Evolutionary conservation across 2,797 vertebrate genomes (phyloP).

Genomic region (Pipistrellus pipistrellus): DNA sequence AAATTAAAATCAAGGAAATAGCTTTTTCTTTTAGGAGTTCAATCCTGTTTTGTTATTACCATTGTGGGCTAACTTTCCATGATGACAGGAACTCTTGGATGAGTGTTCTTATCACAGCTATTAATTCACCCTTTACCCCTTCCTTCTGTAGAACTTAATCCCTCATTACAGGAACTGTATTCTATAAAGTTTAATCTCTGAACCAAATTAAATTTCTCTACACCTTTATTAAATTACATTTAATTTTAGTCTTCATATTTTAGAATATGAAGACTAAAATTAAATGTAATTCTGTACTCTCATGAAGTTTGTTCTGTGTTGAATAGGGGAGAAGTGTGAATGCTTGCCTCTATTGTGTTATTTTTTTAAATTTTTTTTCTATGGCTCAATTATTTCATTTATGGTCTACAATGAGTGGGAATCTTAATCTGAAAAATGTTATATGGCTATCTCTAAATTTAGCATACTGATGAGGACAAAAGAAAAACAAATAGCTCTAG

Average conservation of each 20-base stretch:
- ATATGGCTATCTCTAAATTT: slow-evolving; percentile 9
- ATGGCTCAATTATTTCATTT: slow-evolving; percentile 62
- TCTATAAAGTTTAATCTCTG: slow-evolving; percentile 8
- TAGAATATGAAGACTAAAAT: slow-evolving; percentile 21
- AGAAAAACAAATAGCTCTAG: not conserved
- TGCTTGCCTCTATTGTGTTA: not conserved
- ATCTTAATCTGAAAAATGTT: slow-evolving; percentile 48
- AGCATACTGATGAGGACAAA: slow-evolving; percentile 9
- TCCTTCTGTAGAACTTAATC: not conserved
- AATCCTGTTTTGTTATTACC: not conserved
- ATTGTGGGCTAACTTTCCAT: not conserved
- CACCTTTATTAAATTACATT: too few relatives aligned
- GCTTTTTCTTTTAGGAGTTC: slow-evolving; percentile 13
- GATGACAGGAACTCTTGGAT: not conserved
- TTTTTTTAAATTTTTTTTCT: not conserved
- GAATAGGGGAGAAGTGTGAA: not conserved
- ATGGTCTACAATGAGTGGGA: not conserved
- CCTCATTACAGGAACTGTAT: not conserved
- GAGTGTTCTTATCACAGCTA: not conserved
- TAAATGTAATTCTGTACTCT: not conserved
- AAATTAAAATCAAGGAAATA: slow-evolving; percentile 8
- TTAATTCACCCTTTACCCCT: not conserved
- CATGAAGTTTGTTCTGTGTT: not conserved
- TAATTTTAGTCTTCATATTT: too few relatives aligned
- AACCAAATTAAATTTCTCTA: not conserved